Evolutionary conservation across 2,113 vertebrate species (phyloP), one percentile per base, ranked within the genome.

Genomic region (Pavo muticus): DNA sequence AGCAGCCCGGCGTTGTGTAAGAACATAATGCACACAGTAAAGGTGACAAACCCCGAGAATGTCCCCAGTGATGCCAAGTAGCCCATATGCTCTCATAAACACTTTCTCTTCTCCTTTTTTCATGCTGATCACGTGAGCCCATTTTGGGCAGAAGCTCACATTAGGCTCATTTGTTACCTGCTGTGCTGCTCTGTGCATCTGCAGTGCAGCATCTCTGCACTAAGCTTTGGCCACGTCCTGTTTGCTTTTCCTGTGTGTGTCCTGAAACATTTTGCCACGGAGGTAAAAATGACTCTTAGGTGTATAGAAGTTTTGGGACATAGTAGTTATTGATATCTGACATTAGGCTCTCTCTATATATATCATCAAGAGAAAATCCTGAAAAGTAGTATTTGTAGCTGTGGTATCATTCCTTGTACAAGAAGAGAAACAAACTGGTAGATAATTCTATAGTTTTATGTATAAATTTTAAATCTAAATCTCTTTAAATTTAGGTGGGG

Each of bases 101-200:
- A 12, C 32, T 67, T 91, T 47, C 83, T 77, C 12, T 32, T 67
- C 8, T 64, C 44, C 17, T 69, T 45, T 63, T 95, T 71, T 25
- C 54, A 30, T 0, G 0, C 44, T 76, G 42, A 61, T 82, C 7
- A 6, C 37, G 44, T 60, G 54, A 88, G 47, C 48, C 35, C 44
- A 8, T 79, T 84, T 84, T 57, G 73, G 70, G 27, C 64, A 50
- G 88, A 54, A 70, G 71, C 82, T 95, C 61, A 21, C 59, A 74
- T 84, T 72, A 91, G 76, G 83, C 65, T 93, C 70, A 39, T 88
- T 91, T 57, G 81, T 91, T 88, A 89, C 87, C 92, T 93, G 83
- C 93, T 81, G 73, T 91, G 88, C 69, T 90, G 85, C 17, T 86
- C 76, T 81, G 40, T 88, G 76, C 65, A 87, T 94, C 88, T 94